phyloP scores from a whole-genome alignment of 92 coral and sea anemone genomes.

The Phymanthus crucifer region DNA sequence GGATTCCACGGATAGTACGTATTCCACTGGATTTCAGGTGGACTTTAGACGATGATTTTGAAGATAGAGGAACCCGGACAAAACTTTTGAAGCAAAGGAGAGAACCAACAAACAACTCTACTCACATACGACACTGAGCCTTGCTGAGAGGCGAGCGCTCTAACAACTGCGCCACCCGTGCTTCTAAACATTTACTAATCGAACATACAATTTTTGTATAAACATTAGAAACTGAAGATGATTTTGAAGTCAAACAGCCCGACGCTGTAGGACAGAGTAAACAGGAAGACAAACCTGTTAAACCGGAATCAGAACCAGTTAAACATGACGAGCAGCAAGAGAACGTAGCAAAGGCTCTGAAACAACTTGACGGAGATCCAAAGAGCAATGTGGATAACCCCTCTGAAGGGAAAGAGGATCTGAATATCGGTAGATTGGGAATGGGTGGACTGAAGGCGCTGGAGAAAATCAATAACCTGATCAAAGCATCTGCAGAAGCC shows the following conservation, averaged over 20 bases:
- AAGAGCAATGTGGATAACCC: constrained; percentile 36
- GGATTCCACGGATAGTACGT: no score
- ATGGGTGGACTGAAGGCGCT: constrained; percentile 93
- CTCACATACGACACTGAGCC: no score
- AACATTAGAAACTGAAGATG: constrained; percentile 68
- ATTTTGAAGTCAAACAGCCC: constrained; percentile 30
- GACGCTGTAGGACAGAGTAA: neutral
- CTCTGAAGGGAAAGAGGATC: constrained; percentile 65
- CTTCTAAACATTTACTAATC: neutral
- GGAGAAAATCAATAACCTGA: constrained; percentile 90
- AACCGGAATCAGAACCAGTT: constrained; percentile 27
- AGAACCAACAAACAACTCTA: no score
- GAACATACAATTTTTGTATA: neutral
- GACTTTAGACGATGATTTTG: no score
- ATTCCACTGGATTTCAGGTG: no score
- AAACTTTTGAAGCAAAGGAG: no score
- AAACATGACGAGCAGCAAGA: constrained; percentile 32
- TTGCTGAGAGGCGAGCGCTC: no score
- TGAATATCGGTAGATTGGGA: constrained; percentile 86
- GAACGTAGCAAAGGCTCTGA: constrained; percentile 72
- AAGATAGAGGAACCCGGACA: no score
- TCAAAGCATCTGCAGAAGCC: constrained; percentile 90
- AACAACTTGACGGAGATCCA: constrained; percentile 74
- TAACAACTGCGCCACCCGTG: no score
- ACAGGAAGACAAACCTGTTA: constrained; percentile 35